These are phyloP conservation scores for Pollicipes pollicipes DNA, from an alignment of 1,140 invertebrate species.

Conservation along the genomic window DNA sequence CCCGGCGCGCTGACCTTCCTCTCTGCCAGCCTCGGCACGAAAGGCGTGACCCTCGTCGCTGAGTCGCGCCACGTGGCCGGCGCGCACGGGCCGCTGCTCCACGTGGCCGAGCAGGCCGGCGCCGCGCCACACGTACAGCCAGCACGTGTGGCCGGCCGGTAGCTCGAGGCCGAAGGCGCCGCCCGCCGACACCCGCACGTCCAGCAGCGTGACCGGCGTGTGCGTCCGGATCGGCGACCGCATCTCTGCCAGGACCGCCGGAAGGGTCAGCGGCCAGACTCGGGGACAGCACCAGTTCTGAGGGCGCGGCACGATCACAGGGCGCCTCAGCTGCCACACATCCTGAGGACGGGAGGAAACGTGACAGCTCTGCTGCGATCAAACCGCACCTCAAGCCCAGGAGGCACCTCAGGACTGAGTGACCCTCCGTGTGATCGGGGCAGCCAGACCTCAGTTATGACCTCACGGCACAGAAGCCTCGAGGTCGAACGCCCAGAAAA, in stretches of 20 bases:
- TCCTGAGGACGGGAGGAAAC: no score
- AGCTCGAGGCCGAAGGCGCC: constrained; percentile 18
- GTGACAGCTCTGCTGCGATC: no score
- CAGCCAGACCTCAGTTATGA: no score
- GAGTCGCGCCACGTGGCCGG: constrained; percentile 15
- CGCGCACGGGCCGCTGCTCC: constrained; percentile 12
- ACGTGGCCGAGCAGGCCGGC: constrained; percentile 13
- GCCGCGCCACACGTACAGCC: constrained; percentile 19
- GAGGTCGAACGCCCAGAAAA: no score
- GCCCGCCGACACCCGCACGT: constrained; percentile 12
- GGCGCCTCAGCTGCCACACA: no score
- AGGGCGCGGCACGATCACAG: no score
- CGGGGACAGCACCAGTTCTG: no score
- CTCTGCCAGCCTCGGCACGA: not conserved
- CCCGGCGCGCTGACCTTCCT: not conserved
- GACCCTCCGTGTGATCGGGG: no score
- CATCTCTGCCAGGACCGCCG: not conserved
- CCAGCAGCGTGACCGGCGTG: constrained; percentile 9
- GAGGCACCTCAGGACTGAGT: no score
- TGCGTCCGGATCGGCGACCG: not conserved
- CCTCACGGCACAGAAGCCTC: no score
- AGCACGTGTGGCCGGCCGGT: constrained; percentile 19
- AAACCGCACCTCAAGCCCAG: no score
- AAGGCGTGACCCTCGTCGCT: constrained; percentile 12
- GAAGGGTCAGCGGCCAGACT: no score